phyloP scores from a whole-genome alignment of 2,113 vertebrate species.

The Onychostruthus taczanowskii region DNA sequence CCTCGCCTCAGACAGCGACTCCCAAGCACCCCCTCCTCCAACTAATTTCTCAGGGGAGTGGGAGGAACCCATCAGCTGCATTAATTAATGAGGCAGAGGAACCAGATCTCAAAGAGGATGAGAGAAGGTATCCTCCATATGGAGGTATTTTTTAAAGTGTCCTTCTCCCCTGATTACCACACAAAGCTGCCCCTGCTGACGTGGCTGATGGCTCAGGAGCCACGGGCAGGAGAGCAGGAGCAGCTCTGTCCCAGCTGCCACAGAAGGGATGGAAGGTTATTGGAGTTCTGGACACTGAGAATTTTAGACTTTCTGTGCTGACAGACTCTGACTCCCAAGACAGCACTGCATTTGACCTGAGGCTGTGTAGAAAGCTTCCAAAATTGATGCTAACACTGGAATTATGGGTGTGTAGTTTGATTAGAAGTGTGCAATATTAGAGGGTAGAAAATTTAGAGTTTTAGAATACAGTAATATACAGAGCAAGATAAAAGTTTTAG shows the following conservation, averaged over 20 bases:
- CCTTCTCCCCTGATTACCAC: neutral
- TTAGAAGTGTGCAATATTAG: neutral
- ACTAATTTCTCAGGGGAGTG: neutral
- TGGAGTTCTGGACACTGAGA: neutral
- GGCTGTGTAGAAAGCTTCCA: neutral
- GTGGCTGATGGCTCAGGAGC: neutral
- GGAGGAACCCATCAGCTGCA: neutral
- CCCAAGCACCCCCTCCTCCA: neutral
- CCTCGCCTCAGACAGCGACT: neutral
- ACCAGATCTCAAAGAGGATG: neutral
- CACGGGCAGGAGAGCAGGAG: neutral
- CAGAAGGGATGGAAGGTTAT: neutral
- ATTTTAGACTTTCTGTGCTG: neutral
- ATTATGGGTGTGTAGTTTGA: neutral
- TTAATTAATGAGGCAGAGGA: constrained; percentile 36
- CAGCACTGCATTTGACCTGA: neutral
- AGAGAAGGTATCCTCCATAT: neutral
- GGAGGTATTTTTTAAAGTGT: neutral
- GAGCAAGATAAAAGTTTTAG: neutral
- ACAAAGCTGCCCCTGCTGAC: neutral
- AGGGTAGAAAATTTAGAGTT: neutral
- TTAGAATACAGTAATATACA: neutral
- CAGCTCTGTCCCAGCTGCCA: neutral
- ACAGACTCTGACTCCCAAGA: neutral
- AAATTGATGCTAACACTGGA: neutral